Percentiles rank a stretch among this genome's conserved stretches.
Evolutionary conservation across 2,797 vertebrate species (phyloP).

Genomic region (Muscicapa comitata): DNA sequence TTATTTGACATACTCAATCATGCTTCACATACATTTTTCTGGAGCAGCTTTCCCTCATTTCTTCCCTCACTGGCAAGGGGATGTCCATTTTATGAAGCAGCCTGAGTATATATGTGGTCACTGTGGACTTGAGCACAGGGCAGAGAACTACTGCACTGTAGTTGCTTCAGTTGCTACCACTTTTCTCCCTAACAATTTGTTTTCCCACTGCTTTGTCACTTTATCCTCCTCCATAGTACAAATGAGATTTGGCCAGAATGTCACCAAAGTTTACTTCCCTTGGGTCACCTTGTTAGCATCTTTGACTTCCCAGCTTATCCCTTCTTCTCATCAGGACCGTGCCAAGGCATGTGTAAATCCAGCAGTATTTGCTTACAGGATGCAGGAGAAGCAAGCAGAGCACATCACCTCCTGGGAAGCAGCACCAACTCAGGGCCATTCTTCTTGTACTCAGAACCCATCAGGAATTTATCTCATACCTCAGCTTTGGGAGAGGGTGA

Average conservation of each 20-base stretch:
- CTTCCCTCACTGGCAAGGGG: background rate
- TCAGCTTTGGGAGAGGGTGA: background rate
- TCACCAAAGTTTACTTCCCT: background rate
- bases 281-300: fast-evolving
- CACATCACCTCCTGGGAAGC: fast-evolving
- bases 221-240: background rate
- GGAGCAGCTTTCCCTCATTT: background rate
- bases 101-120: background rate
- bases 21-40: background rate
- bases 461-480: background rate
- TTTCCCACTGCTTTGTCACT: background rate
- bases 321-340: background rate
- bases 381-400: background rate
- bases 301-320: background rate
- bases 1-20: fast-evolving
- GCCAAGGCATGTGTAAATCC: background rate
- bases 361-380: background rate
- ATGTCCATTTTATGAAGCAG: background rate
- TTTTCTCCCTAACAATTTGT: background rate
- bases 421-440: background rate
- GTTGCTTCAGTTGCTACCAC: background rate
- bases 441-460: background rate
- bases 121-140: background rate
- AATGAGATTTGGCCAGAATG: background rate
- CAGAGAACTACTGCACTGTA: background rate